Base-by-base conservation (phyloP, 2,797 vertebrate species). In the Pagetopsis macropterus region DNA sequence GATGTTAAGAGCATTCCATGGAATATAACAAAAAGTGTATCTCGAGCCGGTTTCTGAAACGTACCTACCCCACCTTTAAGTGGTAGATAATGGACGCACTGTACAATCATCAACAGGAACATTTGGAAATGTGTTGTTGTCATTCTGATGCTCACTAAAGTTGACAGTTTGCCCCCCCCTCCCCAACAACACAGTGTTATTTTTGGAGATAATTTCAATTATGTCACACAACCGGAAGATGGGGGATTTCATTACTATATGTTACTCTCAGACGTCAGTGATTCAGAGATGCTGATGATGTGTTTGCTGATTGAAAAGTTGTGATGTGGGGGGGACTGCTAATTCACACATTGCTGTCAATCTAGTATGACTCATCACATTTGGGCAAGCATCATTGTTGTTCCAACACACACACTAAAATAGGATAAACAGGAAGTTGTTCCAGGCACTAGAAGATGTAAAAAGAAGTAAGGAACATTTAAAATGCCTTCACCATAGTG, bases 1-100 rank as follows among this genome's bases (percentile, higher is more conserved):
- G 21, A 21, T 21, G 21, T 21, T 21, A 21, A 21, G 21, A 21
- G 21, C 21, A 21, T 21, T 21, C 21, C 21, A 21, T 21, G 21
- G 21, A 21, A 21, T 21, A 21, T 21, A 21, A 21, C 21, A 21
- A 21, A 21, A 21, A 21, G 21, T 21, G 21, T 21, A 21, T 21
- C 21, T 21, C 21, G 21, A 21, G 21, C 21, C 21, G 21, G 21
- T 21, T 21, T 21, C 21, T 21, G 2, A 21, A 21, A 21, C 21
- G 21, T 21, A 21, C 21, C 21, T 21, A 21, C 21, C 21, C 21
- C 21, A 21, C 63, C 58, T 66, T 73, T 70, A 80, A 83, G 56
- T 82, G 79, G 65, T 27, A 43, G 33, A 72, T 79, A 83, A 85
- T 84, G 70, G 61, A 82, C 79, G 56, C 52, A 33, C 11, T 19